phyloP scores from a whole-genome alignment of 53 echinoderm and acorn worm genomes.

The Mesocentrotus franciscanus region DNA sequence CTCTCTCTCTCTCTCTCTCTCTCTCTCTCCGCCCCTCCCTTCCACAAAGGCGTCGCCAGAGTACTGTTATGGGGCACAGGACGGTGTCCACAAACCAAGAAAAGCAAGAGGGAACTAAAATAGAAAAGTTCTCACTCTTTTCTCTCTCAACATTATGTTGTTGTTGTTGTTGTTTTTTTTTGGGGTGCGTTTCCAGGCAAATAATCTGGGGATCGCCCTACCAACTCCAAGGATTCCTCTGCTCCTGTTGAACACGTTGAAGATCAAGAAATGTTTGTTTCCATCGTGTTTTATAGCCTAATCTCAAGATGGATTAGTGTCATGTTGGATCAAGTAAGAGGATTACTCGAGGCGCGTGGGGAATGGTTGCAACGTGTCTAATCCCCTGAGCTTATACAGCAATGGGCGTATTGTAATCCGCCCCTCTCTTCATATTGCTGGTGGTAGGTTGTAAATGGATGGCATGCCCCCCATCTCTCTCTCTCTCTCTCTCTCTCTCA shows the following conservation, averaged over 20 bases:
- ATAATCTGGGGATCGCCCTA: not conserved
- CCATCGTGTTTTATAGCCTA: not conserved
- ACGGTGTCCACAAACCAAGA: no score
- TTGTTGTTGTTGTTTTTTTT: no score
- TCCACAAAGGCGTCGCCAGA: not conserved
- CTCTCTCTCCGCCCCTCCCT: not conserved
- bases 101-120: no score
- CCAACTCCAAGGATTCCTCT: not conserved
- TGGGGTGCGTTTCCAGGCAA: no score
- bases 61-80: not conserved
- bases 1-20: no score
- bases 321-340: slow-evolving; percentile 12
- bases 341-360: slow-evolving; percentile 24
- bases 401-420: slow-evolving; percentile 14
- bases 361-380: slow-evolving; percentile 50
- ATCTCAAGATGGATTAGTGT: slow-evolving; percentile 41
- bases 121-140: no score
- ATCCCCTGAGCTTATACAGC: not conserved
- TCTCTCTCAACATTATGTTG: no score
- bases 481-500: not conserved
- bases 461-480: not conserved
- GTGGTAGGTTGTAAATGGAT: not conserved
- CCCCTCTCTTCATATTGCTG: not conserved
- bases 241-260: not conserved
- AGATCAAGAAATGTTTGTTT: not conserved